Evolutionary conservation across 2,888 invertebrate species (phyloP), one percentile per base, ranked within the genome.

Genomic region (Pocota personata): DNA sequence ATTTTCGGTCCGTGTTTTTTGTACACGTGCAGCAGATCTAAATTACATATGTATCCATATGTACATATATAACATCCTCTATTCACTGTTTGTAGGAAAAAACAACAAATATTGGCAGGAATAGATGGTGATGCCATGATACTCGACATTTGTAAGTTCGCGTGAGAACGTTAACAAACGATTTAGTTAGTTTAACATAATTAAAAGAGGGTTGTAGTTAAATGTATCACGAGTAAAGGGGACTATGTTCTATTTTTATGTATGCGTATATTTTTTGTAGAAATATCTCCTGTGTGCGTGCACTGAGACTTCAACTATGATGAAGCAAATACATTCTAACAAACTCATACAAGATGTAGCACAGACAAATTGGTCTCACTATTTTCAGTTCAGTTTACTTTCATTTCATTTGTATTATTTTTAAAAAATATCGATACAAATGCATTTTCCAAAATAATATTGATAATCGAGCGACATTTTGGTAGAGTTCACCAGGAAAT

Each of bases 101-200:
- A 37, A 50, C n/a, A 50, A 57, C 55, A 21, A 8, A 62, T 24
- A 57, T 82, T 21, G 37, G 7, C 27, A 21, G 50, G 14, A 75
- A 32, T 52, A 55, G 50, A 19, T 30, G 30, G 32, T 57, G 32
- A 32, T 64, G 48, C 3, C 40, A 62, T 69, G 67, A 64, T 40
- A 52, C 46, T 30, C 75, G 66, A 58, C 50, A 16, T 58, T 48
- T 30, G 46, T 16, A 69, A 43, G 50, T 50, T 64, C 69, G 75
- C 64, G 69, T 48, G 69, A 60, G 46, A 71, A 80, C 75, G 69
- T 80, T 75, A 84, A 80, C 84, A 80, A 75, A 71, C 69, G 75
- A 80, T 80, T 84, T 84, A 71, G 75, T 80, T 66, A 71, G 69
- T 64, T 80, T 84, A 84, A 84, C 75, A 71, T 84, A 80, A 84